Evolutionary conservation across 1,140 invertebrate genomes (phyloP), one percentile per base, ranked within the genome.

Genomic region (Macrotrachela quadricornifera): DNA sequence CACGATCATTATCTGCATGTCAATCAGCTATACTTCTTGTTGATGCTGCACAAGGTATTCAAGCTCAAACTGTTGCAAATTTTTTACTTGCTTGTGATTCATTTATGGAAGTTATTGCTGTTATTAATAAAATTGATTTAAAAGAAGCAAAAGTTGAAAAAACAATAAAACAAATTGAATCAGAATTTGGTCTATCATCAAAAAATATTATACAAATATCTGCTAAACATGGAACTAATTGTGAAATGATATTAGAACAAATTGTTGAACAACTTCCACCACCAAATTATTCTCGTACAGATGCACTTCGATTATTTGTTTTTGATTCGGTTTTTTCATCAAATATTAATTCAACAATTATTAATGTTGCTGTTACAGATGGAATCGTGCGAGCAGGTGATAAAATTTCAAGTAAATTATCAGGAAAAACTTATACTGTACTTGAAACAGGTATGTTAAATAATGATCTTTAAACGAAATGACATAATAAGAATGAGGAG

Each of bases 51-150:
- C 56, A 74, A 68, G 86, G 85, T 14, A 80, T 96, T 40, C 87
- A 96, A 73, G 91, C 91, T 1, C 92, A 97, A 69, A 96, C 91
- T 1, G 83, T 96, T 13, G 88, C 91, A 11, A 95, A 96, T 61
- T 94, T 88, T 69, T 85, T 85, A 62, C 68, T 95, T 48, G 90
- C 91, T 0, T 82, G 85, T 71, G 78, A 78, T 42, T 76, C 77
- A 51, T 77, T 88, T 60, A 65, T 94, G 17, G 66, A 72, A 3
- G 81, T 96, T 55, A 79, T 97, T 61, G 90, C 91, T 10, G 85
- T 90, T 1, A 72, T 97, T 6, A 97, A 96, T 67, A 96, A 97
- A 74, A 85, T 96, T 53, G 91, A 97, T 69, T 74, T 96, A 45
- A 85, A 85, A 62, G 77, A 80, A 68, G 86, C 88, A 0, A 73